These are phyloP conservation scores for Minunthozetes semirufus DNA, from an alignment of 2,888 invertebrate species.

Conservation along the genomic window DNA sequence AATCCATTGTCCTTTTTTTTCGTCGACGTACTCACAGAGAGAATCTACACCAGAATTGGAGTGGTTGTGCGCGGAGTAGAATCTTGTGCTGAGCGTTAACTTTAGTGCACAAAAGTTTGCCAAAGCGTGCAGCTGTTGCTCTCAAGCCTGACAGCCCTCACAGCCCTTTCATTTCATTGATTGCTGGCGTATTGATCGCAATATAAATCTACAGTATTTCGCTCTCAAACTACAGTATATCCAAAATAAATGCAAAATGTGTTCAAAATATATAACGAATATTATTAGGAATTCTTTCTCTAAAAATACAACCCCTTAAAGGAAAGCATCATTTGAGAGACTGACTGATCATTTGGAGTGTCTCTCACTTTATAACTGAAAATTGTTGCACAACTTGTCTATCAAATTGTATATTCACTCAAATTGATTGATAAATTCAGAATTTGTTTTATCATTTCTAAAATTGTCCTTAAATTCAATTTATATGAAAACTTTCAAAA, in stretches of 20 bases:
- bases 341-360: neutral
- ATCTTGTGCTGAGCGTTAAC: neutral
- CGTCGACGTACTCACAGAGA: neutral
- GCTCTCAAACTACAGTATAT: neutral
- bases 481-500: neutral
- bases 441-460: neutral
- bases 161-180: slow-evolving; percentile 28
- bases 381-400: neutral
- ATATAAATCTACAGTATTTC: slow-evolving; percentile 18
- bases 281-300: slow-evolving; percentile 5
- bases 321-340: neutral
- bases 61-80: neutral
- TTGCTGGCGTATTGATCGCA: slow-evolving; percentile 23
- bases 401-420: neutral
- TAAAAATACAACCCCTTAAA: neutral
- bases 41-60: neutral
- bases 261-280: slow-evolving; percentile 9
- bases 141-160: slow-evolving; percentile 12
- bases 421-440: neutral
- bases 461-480: neutral
- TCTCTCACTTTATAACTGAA: neutral
- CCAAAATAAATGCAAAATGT: slow-evolving; percentile 23
- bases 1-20: slow-evolving; percentile 24
- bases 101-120: slow-evolving; percentile 18
- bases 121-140: slow-evolving; percentile 25